A percentile compares a stretch with the other conserved stretches of the same genome.
These are phyloP conservation scores for Mus pahari DNA, from an alignment of 2,113 vertebrate species.

Conservation along the genomic window DNA sequence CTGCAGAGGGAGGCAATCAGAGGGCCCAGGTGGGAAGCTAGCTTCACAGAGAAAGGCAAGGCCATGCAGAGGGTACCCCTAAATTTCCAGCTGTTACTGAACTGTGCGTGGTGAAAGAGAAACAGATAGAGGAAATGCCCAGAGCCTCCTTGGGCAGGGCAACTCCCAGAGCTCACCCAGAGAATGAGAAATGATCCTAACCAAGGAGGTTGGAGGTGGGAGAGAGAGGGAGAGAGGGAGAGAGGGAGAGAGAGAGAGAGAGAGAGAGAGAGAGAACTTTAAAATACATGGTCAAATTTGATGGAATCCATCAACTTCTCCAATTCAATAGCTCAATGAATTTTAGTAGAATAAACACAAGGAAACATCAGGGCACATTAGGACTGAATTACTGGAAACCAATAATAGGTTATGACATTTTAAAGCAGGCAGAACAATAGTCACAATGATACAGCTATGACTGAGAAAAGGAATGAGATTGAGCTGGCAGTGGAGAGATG, in stretches of 20 bases:
- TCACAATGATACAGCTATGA: not conserved
- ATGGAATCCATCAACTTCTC: not conserved
- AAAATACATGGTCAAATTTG: not conserved
- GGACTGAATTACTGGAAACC: constrained; percentile 8
- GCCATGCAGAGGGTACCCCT: not conserved
- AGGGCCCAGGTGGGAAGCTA: not conserved
- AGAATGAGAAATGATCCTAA: not conserved
- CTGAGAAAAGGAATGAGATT: not conserved
- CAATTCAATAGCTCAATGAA: not conserved
- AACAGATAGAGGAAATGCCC: not conserved
- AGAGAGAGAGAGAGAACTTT: not conserved
- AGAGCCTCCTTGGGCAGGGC: not conserved
- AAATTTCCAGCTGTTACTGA: not conserved
- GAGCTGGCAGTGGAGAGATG: not conserved
- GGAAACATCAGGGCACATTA: not conserved
- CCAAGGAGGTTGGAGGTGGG: too few relatives aligned
- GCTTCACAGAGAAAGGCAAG: not conserved
- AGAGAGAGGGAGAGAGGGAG: not conserved
- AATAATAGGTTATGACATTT: not conserved
- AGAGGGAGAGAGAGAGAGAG: not conserved
- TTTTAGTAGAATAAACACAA: constrained; percentile 33
- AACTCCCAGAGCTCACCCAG: not conserved
- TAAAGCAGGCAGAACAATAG: not conserved
- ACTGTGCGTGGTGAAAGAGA: not conserved
- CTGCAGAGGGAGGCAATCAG: not conserved